Percentiles rank a stretch among this genome's conserved stretches.
Conservation (phyloP, 1,140 invertebrate species). For the Euwallacea similis region DNA sequence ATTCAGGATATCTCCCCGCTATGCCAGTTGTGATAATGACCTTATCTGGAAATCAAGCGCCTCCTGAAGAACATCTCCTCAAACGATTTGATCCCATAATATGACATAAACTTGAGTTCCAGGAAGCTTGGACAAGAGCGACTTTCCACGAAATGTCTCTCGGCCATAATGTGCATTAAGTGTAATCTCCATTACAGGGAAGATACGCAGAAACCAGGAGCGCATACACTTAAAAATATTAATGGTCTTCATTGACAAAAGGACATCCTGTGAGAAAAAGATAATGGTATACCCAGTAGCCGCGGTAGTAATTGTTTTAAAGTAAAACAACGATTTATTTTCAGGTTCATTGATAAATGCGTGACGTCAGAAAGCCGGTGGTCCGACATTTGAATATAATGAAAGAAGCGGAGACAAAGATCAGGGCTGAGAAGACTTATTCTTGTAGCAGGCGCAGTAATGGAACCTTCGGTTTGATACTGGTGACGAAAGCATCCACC, state of each 20-base stretch:
- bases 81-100: no score
- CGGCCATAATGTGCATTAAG: slow-evolving; percentile 5
- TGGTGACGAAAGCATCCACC: no score
- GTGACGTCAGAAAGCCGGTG: slow-evolving; percentile 47
- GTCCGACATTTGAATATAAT: slow-evolving; percentile 52
- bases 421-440: slow-evolving; percentile 19
- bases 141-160: no score
- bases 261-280: slow-evolving; percentile 25
- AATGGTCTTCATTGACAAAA: slow-evolving; percentile 29
- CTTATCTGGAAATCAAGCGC: no score
- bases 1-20: no score
- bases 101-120: no score
- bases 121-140: no score
- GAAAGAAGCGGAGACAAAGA: slow-evolving; percentile 32
- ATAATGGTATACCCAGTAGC: slow-evolving; percentile 28
- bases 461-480: no score
- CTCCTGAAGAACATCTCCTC: no score
- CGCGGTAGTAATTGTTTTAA: slow-evolving; percentile 31
- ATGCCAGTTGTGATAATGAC: no score
- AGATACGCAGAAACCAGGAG: background rate
- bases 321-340: slow-evolving; percentile 34
- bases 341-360: slow-evolving; percentile 46
- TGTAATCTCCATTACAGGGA: background rate
- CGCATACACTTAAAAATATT: slow-evolving; percentile 27
- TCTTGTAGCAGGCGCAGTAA: background rate